phyloP scores from a whole-genome alignment of 2,797 vertebrate species.

The Podargus strigoides region DNA sequence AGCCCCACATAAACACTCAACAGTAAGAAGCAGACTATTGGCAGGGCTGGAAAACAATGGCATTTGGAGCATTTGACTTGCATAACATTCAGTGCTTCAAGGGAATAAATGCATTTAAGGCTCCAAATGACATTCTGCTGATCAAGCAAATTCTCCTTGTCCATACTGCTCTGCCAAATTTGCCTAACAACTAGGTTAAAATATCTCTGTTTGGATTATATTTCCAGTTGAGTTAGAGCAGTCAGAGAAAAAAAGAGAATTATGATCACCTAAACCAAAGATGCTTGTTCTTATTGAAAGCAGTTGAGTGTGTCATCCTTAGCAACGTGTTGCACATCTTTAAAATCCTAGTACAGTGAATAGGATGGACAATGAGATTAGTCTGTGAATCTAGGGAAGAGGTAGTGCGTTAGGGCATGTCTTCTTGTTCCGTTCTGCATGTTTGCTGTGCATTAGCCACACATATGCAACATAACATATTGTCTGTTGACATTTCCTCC shows the following conservation, averaged over 20 bases:
- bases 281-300: background rate
- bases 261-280: background rate
- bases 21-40: background rate
- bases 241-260: background rate
- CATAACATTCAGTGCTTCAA: background rate
- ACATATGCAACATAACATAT: background rate
- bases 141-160: background rate
- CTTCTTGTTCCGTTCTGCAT: background rate
- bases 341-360: background rate
- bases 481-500: background rate
- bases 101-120: background rate
- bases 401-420: background rate
- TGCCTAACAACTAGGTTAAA: background rate
- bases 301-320: background rate
- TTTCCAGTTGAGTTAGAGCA: background rate
- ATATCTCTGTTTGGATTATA: background rate
- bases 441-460: background rate
- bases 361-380: background rate
- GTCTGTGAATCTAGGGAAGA: background rate
- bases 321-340: background rate
- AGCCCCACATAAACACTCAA: background rate
- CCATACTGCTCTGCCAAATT: background rate
- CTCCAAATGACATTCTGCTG: background rate
- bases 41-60: background rate
- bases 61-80: background rate